A percentile compares a stretch with the other conserved stretches of the same genome.
Evolutionary conservation across 2,888 invertebrate species (phyloP).

Genomic region (Volucella inanis): DNA sequence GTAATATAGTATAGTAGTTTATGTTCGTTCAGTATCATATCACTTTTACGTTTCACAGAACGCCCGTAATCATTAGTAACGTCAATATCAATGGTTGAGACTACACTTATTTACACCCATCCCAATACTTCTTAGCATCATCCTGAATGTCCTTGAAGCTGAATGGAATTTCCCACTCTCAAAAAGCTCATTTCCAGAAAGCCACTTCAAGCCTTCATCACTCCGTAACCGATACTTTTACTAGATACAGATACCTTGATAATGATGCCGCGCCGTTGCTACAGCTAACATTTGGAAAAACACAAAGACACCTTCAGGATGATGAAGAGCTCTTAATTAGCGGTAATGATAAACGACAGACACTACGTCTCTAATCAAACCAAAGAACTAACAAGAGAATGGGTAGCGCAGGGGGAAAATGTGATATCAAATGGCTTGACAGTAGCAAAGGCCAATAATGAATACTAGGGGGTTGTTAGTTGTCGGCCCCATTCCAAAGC

Average conservation of each 20-base stretch:
- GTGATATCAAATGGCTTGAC: slow-evolving; percentile 49
- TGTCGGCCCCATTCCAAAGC: background rate
- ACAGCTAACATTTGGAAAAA: slow-evolving; percentile 10
- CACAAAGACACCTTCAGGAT: slow-evolving; percentile 68
- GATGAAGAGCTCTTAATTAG: slow-evolving; percentile 72
- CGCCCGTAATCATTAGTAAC: slow-evolving; percentile 2
- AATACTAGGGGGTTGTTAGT: background rate
- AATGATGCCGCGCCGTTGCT: slow-evolving; percentile 18
- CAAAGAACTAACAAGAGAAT: slow-evolving; percentile 6
- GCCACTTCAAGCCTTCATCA: slow-evolving; percentile 27
- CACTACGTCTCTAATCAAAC: slow-evolving; percentile 71
- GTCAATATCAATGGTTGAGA: slow-evolving; percentile 12
- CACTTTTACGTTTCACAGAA: slow-evolving; percentile 32
- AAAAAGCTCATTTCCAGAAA: background rate
- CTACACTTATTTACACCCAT: slow-evolving; percentile 34
- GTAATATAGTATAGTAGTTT: slow-evolving; percentile 59
- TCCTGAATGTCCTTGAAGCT: slow-evolving; percentile 36
- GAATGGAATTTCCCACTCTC: slow-evolving; percentile 8
- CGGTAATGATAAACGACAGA: slow-evolving; percentile 73
- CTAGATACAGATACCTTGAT: slow-evolving; percentile 52
- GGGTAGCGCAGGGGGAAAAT: background rate
- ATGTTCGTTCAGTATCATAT: slow-evolving; percentile 43
- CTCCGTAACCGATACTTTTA: slow-evolving; percentile 61
- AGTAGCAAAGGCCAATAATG: slow-evolving; percentile 30
- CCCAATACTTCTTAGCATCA: slow-evolving; percentile 1